Evolutionary conservation across 2,797 vertebrate species (phyloP), one percentile per base, ranked within the genome.

Genomic region (Myotis daubentonii): DNA sequence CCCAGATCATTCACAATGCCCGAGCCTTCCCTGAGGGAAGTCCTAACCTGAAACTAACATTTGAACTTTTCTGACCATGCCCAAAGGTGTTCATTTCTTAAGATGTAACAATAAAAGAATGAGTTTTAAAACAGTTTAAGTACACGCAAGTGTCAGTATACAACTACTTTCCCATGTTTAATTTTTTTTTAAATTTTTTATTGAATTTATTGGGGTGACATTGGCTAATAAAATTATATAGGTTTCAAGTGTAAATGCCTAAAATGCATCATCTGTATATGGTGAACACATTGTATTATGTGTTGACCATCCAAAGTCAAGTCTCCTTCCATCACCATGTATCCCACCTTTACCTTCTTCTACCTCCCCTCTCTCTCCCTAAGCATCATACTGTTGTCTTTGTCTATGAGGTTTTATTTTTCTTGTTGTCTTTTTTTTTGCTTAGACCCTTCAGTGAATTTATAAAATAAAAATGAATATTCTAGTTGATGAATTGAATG

Each of bases 41-140:
- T 3, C 49, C 66, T 20, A 22, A 38, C 20, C 36, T 83, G 55
- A 93, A 97, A 96, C 19, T 78, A 72, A 22, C 79, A 72, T 76
- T 75, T 87, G 38, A 92, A 93, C 60, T 30, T n/a, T 15, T 76
- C 81, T 71, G 66, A 49, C 66, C 96, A 81, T 93, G 75, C 70
- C 95, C 8, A 86, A 87, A 66, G 80, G 79, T 84, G 20, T 85
- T 96, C 79, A 53, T 4, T 75, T 92, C 51, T 28, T 89, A 91
- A 97, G 76, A 33, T 95, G 87, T 70, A 95, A 81, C 89, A 96
- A 94, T 71, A 88, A 96, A 97, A 96, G 83, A 89, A 83, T 47
- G 25, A 65, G 13, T 75, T 91, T 94, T 87, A 85, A 92, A 53
- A 38, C 8, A 96, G 87, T 49, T 91, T 44, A 68, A 47, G 57